phyloP scores from a whole-genome alignment of 2,888 invertebrate species.

The Adelognathus sp. region DNA sequence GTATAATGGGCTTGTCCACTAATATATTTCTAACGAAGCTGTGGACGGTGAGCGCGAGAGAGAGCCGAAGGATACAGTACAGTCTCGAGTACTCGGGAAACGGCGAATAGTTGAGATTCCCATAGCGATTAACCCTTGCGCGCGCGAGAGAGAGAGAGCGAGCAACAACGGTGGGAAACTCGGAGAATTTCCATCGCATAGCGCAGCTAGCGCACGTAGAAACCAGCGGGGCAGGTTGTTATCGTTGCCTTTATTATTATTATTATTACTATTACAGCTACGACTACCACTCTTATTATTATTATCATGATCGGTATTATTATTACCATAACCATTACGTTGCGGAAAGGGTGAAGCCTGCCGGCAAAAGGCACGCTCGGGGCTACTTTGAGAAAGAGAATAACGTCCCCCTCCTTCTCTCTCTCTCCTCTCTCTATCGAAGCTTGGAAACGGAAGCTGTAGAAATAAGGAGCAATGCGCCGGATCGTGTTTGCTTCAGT shows the following conservation, averaged over 20 bases:
- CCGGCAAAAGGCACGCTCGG: background rate
- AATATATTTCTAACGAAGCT: constrained; percentile 41
- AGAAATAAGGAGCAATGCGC: constrained; percentile 36
- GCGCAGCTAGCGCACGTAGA: constrained; percentile 48
- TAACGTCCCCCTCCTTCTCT: too few relatives aligned
- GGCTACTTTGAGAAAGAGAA: background rate
- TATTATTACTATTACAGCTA: constrained; percentile 46
- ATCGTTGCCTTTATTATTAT: constrained; percentile 56
- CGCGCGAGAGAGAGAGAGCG: constrained; percentile 1
- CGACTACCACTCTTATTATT: constrained; percentile 38
- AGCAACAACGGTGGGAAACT: background rate
- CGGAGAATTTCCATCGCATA: constrained; percentile 47
- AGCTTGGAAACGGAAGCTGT: constrained; percentile 50
- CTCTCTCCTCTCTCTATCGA: too few relatives aligned
- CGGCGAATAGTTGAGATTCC: constrained; percentile 40
- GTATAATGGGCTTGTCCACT: constrained; percentile 25
- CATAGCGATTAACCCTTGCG: constrained; percentile 44
- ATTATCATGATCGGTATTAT: constrained; percentile 30
- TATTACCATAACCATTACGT: constrained; percentile 50
- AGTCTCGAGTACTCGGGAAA: constrained; percentile 1
- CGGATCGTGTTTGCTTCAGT: constrained; percentile 33
- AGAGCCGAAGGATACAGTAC: constrained; percentile 11
- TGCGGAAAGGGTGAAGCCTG: constrained; percentile 38
- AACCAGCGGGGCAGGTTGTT: constrained; percentile 51
- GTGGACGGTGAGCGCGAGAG: too few relatives aligned